Conservation (phyloP, 2,888 invertebrate species). For the Oithona nana region DNA sequence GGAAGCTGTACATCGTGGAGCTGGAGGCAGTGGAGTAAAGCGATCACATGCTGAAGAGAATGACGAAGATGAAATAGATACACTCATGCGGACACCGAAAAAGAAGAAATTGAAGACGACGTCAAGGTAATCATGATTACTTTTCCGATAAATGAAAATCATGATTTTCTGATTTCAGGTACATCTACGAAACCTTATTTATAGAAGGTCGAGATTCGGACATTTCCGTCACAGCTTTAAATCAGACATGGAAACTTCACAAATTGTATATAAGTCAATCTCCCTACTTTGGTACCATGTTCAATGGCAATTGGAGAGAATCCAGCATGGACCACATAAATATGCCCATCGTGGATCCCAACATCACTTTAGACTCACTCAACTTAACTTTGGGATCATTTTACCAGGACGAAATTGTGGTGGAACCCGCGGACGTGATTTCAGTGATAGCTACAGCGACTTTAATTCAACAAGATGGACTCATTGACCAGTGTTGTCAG, state of each 20-base stretch:
- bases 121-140: not conserved
- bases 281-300: constrained; percentile 60
- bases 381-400: constrained; percentile 51
- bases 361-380: constrained; percentile 46
- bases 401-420: constrained; percentile 49
- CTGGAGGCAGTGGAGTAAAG: not conserved
- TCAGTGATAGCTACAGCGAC: constrained; percentile 32
- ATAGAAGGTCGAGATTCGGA: constrained; percentile 55
- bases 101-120: not conserved
- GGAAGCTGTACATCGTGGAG: too few relatives aligned
- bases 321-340: constrained; percentile 41
- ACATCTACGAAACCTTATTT: constrained; percentile 55
- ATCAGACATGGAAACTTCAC: constrained; percentile 51
- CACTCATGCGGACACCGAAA: constrained; percentile 20
- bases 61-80: not conserved
- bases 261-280: constrained; percentile 55
- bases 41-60: not conserved
- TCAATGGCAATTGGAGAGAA: constrained; percentile 56
- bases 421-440: constrained; percentile 30
- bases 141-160: not conserved
- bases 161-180: not conserved
- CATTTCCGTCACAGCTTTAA: constrained; percentile 47
- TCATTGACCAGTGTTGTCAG: constrained; percentile 49
- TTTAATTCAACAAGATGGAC: constrained; percentile 48
- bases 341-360: constrained; percentile 49